Conservation (phyloP, 2,113 vertebrate genomes). For the Pyrgilauda ruficollis region DNA sequence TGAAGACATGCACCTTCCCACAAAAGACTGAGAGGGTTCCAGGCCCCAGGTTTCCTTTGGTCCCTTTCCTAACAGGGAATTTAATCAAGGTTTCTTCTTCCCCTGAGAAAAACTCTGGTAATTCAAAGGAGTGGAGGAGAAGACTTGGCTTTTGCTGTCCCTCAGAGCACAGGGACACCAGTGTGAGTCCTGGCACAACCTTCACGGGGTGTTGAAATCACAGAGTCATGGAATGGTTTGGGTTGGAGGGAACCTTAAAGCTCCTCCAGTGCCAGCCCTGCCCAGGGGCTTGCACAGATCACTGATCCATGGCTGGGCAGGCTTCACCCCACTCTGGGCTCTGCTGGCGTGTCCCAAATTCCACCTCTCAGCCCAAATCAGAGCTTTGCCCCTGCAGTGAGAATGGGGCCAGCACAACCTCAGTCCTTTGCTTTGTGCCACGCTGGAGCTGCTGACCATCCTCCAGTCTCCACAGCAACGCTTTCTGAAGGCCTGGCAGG, state of each 20-base stretch:
- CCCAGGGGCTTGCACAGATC: background rate
- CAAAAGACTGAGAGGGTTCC: background rate
- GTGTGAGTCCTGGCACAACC: background rate
- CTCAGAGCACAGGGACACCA: background rate
- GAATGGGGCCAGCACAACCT: background rate
- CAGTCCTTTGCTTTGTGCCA: background rate
- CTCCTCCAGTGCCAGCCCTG: background rate
- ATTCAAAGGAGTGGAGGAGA: background rate
- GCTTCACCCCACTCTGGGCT: background rate
- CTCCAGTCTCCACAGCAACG: constrained; percentile 17
- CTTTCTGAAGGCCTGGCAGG: background rate
- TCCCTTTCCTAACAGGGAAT: background rate
- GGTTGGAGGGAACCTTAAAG: background rate
- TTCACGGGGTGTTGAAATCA: background rate
- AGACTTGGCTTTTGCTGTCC: background rate
- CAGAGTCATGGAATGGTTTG: background rate
- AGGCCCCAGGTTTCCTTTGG: background rate
- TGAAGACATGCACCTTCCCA: background rate
- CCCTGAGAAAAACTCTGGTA: background rate
- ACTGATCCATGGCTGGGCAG: background rate
- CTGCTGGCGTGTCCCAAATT: background rate
- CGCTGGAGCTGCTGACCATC: background rate
- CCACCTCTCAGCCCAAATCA: background rate
- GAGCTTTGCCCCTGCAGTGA: background rate
- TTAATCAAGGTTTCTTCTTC: background rate